These are phyloP conservation scores for Pissodes strobi DNA, from an alignment of 1,140 invertebrate species.

Conservation along the genomic window DNA sequence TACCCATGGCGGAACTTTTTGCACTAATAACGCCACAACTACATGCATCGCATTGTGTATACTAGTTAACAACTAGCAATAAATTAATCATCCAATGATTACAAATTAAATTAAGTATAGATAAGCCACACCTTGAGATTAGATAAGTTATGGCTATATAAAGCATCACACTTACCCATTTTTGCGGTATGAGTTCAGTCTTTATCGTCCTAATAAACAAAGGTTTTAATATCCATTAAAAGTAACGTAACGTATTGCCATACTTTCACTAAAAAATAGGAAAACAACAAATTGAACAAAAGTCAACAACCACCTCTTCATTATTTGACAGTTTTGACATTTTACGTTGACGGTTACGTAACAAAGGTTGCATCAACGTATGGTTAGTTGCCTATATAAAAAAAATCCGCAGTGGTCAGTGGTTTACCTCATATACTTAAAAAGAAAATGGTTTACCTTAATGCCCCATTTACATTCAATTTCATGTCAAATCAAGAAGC, in stretches of 20 bases:
- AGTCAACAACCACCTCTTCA: conserved; percentile 19
- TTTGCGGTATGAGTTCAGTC: conserved; percentile 21
- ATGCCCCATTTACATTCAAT: too few species aligned
- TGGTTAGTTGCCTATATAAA: too few species aligned
- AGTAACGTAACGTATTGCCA: background rate
- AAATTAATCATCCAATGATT: conserved; percentile 21
- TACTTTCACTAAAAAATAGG: conserved; percentile 21
- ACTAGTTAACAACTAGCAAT: conserved; percentile 4
- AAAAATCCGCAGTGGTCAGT: too few species aligned
- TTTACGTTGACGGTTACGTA: too few species aligned
- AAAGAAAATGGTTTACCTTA: too few species aligned
- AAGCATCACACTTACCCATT: conserved; percentile 21
- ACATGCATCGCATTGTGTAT: background rate
- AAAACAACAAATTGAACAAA: conserved; percentile 19
- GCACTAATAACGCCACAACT: conserved; percentile 12
- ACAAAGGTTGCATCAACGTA: too few species aligned
- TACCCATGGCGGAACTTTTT: conserved; percentile 4
- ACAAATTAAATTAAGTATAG: background rate
- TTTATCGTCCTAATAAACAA: conserved; percentile 1
- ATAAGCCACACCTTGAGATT: conserved; percentile 37
- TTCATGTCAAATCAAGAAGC: too few species aligned
- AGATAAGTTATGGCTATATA: conserved; percentile 13
- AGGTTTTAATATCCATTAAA: conserved; percentile 21
- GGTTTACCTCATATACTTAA: too few species aligned
- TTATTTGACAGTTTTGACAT: too few species aligned